Conservation (phyloP, 1,140 invertebrate species). For the Armadillidium nasatum region DNA sequence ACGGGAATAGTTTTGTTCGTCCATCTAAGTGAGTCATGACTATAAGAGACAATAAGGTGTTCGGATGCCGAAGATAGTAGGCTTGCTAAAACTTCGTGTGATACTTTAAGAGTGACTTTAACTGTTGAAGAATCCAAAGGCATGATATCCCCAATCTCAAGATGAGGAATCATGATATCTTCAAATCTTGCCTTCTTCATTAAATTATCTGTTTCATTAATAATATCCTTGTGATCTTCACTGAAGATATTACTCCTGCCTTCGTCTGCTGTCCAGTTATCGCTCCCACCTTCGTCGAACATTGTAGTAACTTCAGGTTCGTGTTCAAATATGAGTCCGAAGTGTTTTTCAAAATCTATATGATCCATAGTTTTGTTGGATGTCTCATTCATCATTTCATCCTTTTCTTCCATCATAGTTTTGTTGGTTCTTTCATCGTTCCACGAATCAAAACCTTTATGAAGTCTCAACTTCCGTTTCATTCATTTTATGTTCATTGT, state of each 20-base stretch:
- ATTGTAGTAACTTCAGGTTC: too few relatives aligned
- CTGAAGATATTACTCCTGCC: too few relatives aligned
- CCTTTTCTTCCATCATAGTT: not conserved
- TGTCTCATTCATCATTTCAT: not conserved
- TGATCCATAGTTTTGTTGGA: not conserved
- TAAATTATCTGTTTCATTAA: not conserved
- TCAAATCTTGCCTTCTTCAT: not conserved
- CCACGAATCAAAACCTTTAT: too few relatives aligned
- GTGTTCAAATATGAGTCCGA: too few relatives aligned
- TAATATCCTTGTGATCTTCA: too few relatives aligned
- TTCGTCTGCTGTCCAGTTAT: too few relatives aligned
- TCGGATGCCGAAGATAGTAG: conserved; percentile 55
- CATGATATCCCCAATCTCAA: not conserved
- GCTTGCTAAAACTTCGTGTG: conserved; percentile 26
- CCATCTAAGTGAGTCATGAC: conserved; percentile 34
- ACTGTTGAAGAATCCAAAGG: conserved; percentile 28
- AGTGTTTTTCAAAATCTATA: too few relatives aligned
- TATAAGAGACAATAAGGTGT: conserved; percentile 53
- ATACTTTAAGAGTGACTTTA: conserved; percentile 30
- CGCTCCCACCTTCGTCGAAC: too few relatives aligned
- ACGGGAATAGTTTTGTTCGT: conserved; percentile 29
- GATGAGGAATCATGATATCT: not conserved
- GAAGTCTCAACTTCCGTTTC: not conserved
- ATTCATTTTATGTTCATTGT: too few relatives aligned
- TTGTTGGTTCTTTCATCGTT: not conserved